Conservation (phyloP, 2,797 vertebrate genomes). For the Anniella stebbinsi region DNA sequence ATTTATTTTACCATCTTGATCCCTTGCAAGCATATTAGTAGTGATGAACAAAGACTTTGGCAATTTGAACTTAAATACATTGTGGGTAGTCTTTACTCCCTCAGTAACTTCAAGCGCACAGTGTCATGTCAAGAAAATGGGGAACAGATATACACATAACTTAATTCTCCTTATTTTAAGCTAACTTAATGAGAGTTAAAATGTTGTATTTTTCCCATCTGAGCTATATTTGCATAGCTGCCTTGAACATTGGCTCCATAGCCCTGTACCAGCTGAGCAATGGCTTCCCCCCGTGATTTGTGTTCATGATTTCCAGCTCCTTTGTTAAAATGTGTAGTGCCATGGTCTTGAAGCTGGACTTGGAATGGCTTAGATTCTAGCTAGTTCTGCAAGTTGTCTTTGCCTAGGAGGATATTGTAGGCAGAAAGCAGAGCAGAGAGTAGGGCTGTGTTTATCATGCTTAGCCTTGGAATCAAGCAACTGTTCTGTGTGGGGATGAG, state of each 20-base stretch:
- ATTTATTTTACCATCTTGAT: not conserved
- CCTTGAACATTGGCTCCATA: not conserved
- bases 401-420: slow-evolving; percentile 14
- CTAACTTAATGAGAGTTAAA: slow-evolving; percentile 63
- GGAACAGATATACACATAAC: slow-evolving; percentile 11
- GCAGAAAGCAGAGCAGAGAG: not conserved
- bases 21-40: slow-evolving; percentile 22
- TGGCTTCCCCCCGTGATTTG: slow-evolving; percentile 23
- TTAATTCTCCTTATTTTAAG: slow-evolving; percentile 65
- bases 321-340: slow-evolving; percentile 30
- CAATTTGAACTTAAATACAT: slow-evolving; percentile 19
- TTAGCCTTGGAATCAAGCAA: slow-evolving; percentile 54
- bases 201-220: slow-evolving; percentile 33
- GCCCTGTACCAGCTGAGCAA: slow-evolving; percentile 12
- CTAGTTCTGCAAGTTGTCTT: slow-evolving; percentile 28
- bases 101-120: slow-evolving; percentile 24
- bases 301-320: not conserved
- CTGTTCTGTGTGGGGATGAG: slow-evolving; percentile 29
- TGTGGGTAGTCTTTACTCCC: slow-evolving; percentile 9
- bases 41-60: not conserved
- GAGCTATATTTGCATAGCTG: slow-evolving; percentile 52
- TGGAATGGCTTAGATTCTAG: slow-evolving; percentile 3
- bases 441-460: fast-evolving
- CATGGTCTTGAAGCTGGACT: slow-evolving; percentile 8
- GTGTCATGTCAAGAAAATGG: slow-evolving; percentile 18